Evolutionary conservation across 2,113 vertebrate genomes (phyloP).

Genomic region (Perca fluviatilis): DNA sequence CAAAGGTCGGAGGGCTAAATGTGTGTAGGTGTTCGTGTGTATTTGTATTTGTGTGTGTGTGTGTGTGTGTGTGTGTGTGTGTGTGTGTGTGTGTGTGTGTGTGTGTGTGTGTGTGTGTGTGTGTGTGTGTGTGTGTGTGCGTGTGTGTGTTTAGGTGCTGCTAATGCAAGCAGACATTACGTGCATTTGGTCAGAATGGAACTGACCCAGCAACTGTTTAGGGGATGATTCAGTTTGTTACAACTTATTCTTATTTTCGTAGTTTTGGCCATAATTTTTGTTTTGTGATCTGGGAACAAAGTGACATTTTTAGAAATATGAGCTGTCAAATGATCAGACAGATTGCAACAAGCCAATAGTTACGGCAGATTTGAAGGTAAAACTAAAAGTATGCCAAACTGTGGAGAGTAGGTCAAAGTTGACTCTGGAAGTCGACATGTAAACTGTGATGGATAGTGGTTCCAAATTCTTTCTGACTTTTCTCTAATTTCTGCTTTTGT

Average conservation of each 20-base stretch:
- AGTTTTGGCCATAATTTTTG: background rate
- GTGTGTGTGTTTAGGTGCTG: conserved; percentile 28
- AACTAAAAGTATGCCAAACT: background rate
- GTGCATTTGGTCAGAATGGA: conserved; percentile 1
- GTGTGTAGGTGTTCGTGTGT: conserved; percentile 9
- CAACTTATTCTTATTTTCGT: too few species aligned
- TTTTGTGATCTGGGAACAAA: background rate
- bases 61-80: conserved; percentile 21
- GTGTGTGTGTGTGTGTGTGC: background rate
- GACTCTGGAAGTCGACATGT: background rate
- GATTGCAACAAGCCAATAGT: background rate
- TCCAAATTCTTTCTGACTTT: background rate
- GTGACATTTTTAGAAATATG: background rate
- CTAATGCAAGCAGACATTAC: conserved; percentile 33
- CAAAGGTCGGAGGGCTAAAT: conserved; percentile 63
- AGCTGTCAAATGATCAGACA: background rate
- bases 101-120: background rate
- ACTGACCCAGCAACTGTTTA: background rate
- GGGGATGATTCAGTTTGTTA: background rate
- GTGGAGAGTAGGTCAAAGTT: background rate
- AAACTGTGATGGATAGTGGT: background rate
- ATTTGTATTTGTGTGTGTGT: conserved; percentile 13
- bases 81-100: background rate
- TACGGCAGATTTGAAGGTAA: background rate
- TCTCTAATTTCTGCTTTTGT: background rate